These are phyloP conservation scores for Sphaeramia orbicularis DNA, from an alignment of 2,797 vertebrate genomes.

Conservation along the genomic window DNA sequence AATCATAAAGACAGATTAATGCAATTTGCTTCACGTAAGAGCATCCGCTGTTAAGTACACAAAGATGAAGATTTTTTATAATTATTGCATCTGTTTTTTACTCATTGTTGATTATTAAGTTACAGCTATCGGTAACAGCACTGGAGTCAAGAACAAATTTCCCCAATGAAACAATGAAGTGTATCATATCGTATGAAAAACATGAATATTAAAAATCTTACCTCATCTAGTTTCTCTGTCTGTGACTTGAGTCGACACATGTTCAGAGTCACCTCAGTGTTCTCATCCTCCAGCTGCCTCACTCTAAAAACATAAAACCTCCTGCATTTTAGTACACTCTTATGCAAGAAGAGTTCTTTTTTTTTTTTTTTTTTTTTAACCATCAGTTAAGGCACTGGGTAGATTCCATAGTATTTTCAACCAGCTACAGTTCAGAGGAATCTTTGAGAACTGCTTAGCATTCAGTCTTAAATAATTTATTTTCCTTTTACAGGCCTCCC, in stretches of 20 bases:
- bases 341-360: neutral
- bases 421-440: slow-evolving; percentile 13
- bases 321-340: slow-evolving; percentile 6
- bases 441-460: slow-evolving; percentile 19
- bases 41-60: neutral
- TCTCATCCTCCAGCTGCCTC: slow-evolving; percentile 94
- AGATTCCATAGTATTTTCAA: slow-evolving; percentile 1
- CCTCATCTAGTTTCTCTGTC: slow-evolving; percentile 94
- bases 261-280: slow-evolving; percentile 84
- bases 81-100: too few relatives aligned
- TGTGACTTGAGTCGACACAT: slow-evolving; percentile 92
- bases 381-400: neutral
- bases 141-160: too few relatives aligned
- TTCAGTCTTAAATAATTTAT: slow-evolving; percentile 14
- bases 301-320: slow-evolving; percentile 80
- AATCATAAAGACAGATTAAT: neutral
- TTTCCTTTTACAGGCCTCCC: slow-evolving; percentile 8
- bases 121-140: too few relatives aligned
- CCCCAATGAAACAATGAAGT: too few relatives aligned
- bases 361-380: neutral
- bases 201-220: slow-evolving; percentile 52
- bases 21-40: neutral
- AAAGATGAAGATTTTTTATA: too few relatives aligned
- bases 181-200: too few relatives aligned
- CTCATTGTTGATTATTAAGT: too few relatives aligned